Conservation (phyloP, 2,797 vertebrate genomes). For the Adrianichthys oophorus region DNA sequence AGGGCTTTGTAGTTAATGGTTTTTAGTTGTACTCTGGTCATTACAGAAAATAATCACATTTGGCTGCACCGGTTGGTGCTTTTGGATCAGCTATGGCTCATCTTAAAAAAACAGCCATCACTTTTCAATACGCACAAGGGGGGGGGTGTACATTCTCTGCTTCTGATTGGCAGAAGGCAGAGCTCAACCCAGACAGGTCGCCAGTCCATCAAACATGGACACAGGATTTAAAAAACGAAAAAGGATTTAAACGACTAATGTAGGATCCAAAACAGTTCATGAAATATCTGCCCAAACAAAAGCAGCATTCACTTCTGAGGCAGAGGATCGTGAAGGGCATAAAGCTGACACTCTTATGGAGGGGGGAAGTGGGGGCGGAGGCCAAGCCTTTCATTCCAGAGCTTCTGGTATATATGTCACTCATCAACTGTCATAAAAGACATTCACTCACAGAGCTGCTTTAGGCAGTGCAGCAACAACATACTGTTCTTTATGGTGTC, state of each 20-base stretch:
- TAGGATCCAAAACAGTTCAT: slow-evolving; percentile 12
- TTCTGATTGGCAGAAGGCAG: too few relatives aligned
- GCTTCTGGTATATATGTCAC: slow-evolving; percentile 45
- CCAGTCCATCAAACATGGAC: too few relatives aligned
- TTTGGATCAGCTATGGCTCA: slow-evolving; percentile 2
- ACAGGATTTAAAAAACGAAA: too few relatives aligned
- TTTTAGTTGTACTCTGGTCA: neutral
- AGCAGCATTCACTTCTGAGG: slow-evolving; percentile 12
- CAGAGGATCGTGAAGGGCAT: slow-evolving; percentile 38
- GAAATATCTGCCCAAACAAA: slow-evolving; percentile 23
- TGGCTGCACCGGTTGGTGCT: neutral
- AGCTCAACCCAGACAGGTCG: too few relatives aligned
- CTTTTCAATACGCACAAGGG: too few relatives aligned
- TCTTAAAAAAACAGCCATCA: slow-evolving; percentile 4
- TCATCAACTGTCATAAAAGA: slow-evolving; percentile 56
- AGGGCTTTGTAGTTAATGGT: neutral
- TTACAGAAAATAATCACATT: neutral
- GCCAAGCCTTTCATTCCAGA: slow-evolving; percentile 28
- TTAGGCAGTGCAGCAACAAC: slow-evolving; percentile 21
- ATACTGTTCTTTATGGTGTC: slow-evolving; percentile 37
- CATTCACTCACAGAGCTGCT: slow-evolving; percentile 20
- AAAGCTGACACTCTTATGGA: slow-evolving; percentile 29
- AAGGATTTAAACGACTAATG: too few relatives aligned
- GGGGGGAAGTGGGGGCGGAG: slow-evolving; percentile 22
- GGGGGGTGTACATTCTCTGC: too few relatives aligned